Conservation (phyloP, 2,888 invertebrate species). For the Abrostola triplasia region DNA sequence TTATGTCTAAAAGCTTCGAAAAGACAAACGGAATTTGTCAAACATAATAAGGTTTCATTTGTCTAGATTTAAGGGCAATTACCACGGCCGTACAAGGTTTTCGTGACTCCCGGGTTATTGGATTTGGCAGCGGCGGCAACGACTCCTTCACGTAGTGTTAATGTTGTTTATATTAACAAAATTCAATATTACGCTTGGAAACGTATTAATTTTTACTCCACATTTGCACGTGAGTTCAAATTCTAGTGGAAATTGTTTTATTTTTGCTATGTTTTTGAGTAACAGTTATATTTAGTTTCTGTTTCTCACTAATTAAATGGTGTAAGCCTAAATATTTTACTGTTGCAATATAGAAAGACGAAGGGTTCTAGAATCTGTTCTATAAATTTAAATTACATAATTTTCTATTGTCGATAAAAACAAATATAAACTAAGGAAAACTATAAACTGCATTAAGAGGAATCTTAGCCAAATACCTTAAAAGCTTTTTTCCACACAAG, state of each 20-base stretch:
- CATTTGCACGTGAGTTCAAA: slow-evolving; percentile 6
- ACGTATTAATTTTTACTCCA: slow-evolving; percentile 22
- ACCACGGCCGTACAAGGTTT: slow-evolving; percentile 31
- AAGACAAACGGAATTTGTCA: slow-evolving; percentile 3
- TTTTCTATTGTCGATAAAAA: no score
- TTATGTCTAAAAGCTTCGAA: neutral
- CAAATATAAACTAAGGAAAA: no score
- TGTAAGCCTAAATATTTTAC: no score
- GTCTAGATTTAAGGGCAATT: slow-evolving; percentile 38
- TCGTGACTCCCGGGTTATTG: slow-evolving; percentile 52
- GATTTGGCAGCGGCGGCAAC: slow-evolving; percentile 44
- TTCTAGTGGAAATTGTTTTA: neutral
- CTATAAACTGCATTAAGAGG: neutral
- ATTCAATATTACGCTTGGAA: slow-evolving; percentile 18
- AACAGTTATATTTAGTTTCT: neutral
- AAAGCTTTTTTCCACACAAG: neutral
- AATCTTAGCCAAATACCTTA: neutral
- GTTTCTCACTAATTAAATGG: no score
- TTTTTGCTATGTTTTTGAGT: neutral
- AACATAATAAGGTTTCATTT: slow-evolving; percentile 23
- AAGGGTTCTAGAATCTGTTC: no score
- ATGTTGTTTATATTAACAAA: slow-evolving; percentile 35
- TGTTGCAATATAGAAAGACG: no score
- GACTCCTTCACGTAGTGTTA: slow-evolving; percentile 10
- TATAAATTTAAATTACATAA: no score